Conservation (phyloP, 2,113 vertebrate species). For the Cacatua alba region DNA sequence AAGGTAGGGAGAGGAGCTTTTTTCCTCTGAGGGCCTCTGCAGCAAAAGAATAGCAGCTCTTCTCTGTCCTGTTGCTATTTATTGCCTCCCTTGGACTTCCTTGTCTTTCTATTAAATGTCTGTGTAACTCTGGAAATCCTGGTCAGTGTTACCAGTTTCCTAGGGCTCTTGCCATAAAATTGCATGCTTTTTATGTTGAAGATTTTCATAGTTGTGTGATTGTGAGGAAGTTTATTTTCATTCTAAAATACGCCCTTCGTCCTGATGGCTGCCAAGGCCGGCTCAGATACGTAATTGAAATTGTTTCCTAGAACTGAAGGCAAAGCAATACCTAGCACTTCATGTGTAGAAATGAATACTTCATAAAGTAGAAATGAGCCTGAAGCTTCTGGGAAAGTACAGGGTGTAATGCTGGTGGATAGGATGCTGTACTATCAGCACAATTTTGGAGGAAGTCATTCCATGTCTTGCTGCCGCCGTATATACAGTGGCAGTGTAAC, state of each 20-base stretch:
- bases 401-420: not conserved
- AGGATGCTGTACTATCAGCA: no score
- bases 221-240: not conserved
- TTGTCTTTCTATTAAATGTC: not conserved
- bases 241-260: not conserved
- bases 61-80: not conserved
- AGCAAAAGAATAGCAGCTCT: accelerated
- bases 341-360: not conserved
- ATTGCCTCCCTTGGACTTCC: not conserved
- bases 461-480: no score
- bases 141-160: accelerated
- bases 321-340: not conserved
- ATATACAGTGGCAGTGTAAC: not conserved
- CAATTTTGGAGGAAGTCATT: not conserved
- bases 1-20: no score
- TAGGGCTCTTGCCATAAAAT: not conserved
- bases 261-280: not conserved
- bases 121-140: not conserved
- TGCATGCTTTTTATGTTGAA: not conserved
- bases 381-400: not conserved
- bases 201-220: not conserved
- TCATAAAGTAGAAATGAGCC: not conserved
- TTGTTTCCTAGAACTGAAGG: not conserved
- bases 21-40: not conserved
- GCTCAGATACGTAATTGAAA: not conserved